A percentile compares a stretch with the other conserved stretches of the same genome.
Evolutionary conservation across 2,113 vertebrate genomes (phyloP).

Genomic region (Jacana jacana): DNA sequence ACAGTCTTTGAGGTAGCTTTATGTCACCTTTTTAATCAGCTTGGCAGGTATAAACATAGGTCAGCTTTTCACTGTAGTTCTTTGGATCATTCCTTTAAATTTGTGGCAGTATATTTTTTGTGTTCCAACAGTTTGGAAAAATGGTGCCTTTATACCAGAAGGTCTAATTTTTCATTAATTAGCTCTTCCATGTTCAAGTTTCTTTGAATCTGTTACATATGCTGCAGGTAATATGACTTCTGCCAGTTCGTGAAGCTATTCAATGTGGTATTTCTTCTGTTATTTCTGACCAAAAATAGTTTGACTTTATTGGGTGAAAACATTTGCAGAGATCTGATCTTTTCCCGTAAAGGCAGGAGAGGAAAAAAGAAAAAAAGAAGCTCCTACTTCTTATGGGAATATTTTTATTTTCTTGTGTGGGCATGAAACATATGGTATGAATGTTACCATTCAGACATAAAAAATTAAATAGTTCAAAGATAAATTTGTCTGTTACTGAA

Average conservation of each 20-base stretch:
- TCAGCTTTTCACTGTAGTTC: not conserved
- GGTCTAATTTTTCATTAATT: not conserved
- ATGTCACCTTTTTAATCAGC: not conserved
- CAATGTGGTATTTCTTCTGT: not conserved
- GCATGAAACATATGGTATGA: not conserved
- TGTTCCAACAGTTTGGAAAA: not conserved
- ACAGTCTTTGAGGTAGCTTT: not conserved
- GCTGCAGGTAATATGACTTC: not conserved
- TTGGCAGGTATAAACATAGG: not conserved
- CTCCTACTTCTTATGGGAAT: not conserved
- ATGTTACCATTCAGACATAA: not conserved
- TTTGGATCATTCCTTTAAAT: not conserved
- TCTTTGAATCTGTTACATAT: not conserved
- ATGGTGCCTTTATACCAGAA: not conserved
- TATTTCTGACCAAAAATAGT: not conserved
- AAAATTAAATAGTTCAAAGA: not conserved
- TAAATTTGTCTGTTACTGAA: not conserved
- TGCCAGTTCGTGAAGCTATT: not conserved
- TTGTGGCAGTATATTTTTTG: not conserved
- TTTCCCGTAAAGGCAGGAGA: not conserved
- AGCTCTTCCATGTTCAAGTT: not conserved
- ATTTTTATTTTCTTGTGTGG: not conserved
- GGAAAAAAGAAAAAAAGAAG: not conserved
- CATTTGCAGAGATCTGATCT: not conserved
- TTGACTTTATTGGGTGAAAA: not conserved